These are phyloP conservation scores for Prionace glauca DNA, from an alignment of 2,797 vertebrate species.

Conservation along the genomic window DNA sequence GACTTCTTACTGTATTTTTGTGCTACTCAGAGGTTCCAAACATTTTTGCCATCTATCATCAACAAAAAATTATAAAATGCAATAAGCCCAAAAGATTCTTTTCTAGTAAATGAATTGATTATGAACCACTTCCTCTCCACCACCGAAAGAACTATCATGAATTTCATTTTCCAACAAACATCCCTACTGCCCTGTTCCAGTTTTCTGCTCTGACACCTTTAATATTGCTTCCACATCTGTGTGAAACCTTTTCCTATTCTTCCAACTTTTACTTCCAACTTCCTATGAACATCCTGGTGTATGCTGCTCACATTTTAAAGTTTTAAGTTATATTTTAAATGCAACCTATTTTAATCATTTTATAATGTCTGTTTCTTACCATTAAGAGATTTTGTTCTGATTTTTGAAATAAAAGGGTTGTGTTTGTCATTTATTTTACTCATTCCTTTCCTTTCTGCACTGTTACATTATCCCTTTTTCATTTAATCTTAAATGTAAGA, in stretches of 20 bases:
- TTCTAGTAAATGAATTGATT: background rate
- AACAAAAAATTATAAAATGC: background rate
- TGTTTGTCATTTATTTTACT: background rate
- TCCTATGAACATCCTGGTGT: background rate
- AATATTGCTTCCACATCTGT: background rate
- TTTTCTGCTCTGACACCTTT: background rate
- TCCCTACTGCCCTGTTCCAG: background rate
- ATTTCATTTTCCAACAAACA: background rate
- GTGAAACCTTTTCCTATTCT: background rate
- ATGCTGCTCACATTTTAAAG: background rate
- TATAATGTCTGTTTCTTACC: background rate
- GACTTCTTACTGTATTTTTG: background rate
- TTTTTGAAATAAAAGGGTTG: background rate
- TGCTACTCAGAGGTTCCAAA: background rate
- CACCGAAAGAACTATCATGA: background rate
- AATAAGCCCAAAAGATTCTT: background rate
- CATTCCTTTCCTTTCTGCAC: background rate
- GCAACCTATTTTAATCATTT: constrained; percentile 19
- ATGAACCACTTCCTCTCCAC: background rate
- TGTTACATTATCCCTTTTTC: background rate
- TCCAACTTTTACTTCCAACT: background rate
- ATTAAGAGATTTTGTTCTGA: background rate
- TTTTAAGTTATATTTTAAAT: background rate
- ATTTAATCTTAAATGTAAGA: background rate
- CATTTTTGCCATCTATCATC: background rate